These are phyloP conservation scores for Adoxophyes honmai DNA, from an alignment of 1,140 invertebrate species.

Conservation along the genomic window DNA sequence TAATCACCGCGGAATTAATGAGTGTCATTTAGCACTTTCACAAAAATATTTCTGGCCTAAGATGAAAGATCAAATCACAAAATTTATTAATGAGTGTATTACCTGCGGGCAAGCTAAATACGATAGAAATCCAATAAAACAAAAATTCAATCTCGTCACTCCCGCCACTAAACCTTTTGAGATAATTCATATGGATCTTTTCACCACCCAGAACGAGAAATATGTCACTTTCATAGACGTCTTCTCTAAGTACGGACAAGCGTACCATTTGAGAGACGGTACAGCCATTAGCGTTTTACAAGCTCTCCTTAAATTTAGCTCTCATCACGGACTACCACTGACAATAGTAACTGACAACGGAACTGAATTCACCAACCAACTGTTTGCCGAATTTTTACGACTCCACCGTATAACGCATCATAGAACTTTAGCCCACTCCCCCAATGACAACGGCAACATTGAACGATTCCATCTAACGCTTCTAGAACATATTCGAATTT, in stretches of 20 bases:
- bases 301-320: background rate
- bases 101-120: slow-evolving; percentile 2
- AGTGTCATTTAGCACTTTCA: background rate
- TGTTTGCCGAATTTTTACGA: background rate
- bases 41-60: slow-evolving; percentile 14
- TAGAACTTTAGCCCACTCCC: background rate
- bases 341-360: background rate
- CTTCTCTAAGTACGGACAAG: slow-evolving; percentile 12
- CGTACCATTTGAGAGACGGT: background rate
- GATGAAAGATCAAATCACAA: background rate
- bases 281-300: background rate
- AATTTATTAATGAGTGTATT: slow-evolving; percentile 8
- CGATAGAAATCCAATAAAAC: slow-evolving; percentile 3
- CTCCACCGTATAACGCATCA: slow-evolving; percentile 1
- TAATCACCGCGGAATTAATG: slow-evolving; percentile 9
- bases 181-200: background rate
- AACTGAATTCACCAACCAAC: slow-evolving; percentile 6
- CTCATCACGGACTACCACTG: background rate
- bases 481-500: no score
- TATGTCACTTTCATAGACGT: slow-evolving; percentile 3
- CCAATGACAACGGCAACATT: background rate
- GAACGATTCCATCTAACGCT: slow-evolving; percentile 15
- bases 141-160: background rate
- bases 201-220: background rate
- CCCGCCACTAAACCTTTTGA: slow-evolving; percentile 8